Conservation (phyloP, 2,797 vertebrate genomes). For the Scleropages formosus region DNA sequence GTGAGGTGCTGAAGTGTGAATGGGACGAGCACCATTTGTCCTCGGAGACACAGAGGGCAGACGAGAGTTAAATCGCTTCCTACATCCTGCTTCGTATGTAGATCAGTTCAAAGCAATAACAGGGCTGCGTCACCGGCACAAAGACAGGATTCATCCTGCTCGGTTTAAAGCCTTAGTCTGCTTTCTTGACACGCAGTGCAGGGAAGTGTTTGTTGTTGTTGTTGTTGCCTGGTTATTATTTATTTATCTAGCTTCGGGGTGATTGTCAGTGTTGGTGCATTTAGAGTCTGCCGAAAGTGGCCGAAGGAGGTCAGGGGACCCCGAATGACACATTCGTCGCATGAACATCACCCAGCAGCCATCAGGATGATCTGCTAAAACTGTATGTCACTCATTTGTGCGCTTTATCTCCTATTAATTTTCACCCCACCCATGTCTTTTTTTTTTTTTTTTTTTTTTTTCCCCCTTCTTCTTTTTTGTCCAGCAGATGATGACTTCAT, state of each 20-base stretch:
- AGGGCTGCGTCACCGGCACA: not conserved
- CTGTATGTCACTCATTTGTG: no score
- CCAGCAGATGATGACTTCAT: constrained; percentile 28
- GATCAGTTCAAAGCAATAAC: constrained; percentile 30
- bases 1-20: constrained; percentile 29
- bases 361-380: no score
- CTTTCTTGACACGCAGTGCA: not conserved
- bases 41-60: constrained; percentile 21
- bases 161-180: not conserved
- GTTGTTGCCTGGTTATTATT: not conserved
- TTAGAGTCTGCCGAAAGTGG: not conserved
- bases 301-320: no score
- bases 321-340: no score
- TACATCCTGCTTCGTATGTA: constrained; percentile 37
- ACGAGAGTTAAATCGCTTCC: constrained; percentile 41
- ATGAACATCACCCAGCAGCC: no score
- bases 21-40: constrained; percentile 34
- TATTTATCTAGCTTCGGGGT: not conserved
- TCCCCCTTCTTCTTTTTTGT: no score
- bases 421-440: not conserved
- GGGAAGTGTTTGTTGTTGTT: constrained; percentile 21
- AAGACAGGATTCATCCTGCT: constrained; percentile 33
- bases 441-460: no score
- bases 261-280: constrained; percentile 5
- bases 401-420: constrained; percentile 16